A percentile compares a stretch with the other conserved stretches of the same genome.
Conservation (phyloP, 2,113 vertebrate genomes). For the Telmatochromis sp. region DNA sequence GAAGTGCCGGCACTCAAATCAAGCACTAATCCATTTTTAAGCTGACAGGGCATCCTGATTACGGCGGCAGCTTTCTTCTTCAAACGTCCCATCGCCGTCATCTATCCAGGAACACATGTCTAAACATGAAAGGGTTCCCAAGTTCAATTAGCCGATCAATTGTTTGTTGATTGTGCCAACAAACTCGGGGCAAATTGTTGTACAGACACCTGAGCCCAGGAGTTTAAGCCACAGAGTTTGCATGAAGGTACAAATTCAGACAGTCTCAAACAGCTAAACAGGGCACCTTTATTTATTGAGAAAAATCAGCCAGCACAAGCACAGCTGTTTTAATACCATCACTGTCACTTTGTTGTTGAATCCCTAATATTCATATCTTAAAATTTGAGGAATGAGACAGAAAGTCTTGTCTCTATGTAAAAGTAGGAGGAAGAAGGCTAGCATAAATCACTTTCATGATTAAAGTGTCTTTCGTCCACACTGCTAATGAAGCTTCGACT, state of each 20-base stretch:
- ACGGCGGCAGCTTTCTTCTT: constrained; percentile 65
- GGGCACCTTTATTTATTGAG: neutral
- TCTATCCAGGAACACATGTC: constrained; percentile 60
- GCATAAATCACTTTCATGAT: constrained; percentile 2
- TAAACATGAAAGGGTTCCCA: constrained; percentile 64
- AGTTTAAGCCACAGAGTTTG: constrained; percentile 2
- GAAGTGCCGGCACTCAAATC: constrained; percentile 49
- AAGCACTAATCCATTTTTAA: constrained; percentile 67
- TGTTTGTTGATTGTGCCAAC: constrained; percentile 48
- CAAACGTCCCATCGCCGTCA: constrained; percentile 57
- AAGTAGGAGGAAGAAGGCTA: neutral
- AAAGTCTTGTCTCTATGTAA: neutral
- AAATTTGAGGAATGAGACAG: neutral
- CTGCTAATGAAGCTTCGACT: constrained; percentile 5
- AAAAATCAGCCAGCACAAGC: neutral
- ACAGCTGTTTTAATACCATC: neutral
- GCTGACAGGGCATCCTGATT: constrained; percentile 68
- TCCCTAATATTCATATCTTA: neutral
- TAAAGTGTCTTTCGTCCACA: constrained; percentile 5
- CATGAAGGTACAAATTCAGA: neutral
- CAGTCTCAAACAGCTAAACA: neutral
- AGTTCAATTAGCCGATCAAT: constrained; percentile 67
- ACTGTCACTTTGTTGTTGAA: neutral
- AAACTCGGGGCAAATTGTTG: constrained; percentile 47
- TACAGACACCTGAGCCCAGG: constrained; percentile 19